Evolutionary conservation across 1,140 invertebrate species (phyloP).

Genomic region (Trichomalopsis sarcophagae): DNA sequence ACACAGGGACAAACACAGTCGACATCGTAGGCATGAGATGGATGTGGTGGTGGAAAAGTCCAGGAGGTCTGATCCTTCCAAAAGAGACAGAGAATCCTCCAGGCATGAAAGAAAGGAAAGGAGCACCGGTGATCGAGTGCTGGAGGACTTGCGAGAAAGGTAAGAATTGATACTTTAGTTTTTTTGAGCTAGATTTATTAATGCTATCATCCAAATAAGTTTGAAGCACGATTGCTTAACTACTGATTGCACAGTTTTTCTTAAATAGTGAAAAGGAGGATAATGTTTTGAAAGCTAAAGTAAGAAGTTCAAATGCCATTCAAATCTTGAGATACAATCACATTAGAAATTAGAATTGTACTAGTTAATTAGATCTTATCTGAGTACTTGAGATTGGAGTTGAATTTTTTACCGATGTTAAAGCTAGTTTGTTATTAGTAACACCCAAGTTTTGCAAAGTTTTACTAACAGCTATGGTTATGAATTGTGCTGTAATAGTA

Average conservation of each 20-base stretch:
- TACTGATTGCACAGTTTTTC: neutral
- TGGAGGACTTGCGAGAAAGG: constrained; percentile 85
- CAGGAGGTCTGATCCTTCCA: constrained; percentile 62
- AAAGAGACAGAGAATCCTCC: constrained; percentile 67
- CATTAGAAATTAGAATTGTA: too few relatives aligned
- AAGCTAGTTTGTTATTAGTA: neutral
- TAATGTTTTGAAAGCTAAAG: neutral
- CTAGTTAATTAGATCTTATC: too few relatives aligned
- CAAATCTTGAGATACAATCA: neutral
- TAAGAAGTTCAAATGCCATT: neutral
- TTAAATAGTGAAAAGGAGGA: neutral
- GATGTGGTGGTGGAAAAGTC: constrained; percentile 62
- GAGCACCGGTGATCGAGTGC: constrained; percentile 76
- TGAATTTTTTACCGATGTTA: too few relatives aligned
- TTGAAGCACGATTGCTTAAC: neutral
- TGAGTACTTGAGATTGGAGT: too few relatives aligned
- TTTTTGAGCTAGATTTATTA: neutral
- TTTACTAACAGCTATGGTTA: neutral
- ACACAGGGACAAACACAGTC: constrained; percentile 70
- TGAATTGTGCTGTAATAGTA: neutral
- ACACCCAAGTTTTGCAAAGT: neutral
- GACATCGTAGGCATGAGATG: constrained; percentile 70
- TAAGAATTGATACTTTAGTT: constrained; percentile 46
- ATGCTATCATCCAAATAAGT: neutral
- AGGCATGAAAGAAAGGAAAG: constrained; percentile 77